Base-by-base conservation (phyloP, 2,113 vertebrate genomes). In the Ornithorhynchus anatinus region DNA sequence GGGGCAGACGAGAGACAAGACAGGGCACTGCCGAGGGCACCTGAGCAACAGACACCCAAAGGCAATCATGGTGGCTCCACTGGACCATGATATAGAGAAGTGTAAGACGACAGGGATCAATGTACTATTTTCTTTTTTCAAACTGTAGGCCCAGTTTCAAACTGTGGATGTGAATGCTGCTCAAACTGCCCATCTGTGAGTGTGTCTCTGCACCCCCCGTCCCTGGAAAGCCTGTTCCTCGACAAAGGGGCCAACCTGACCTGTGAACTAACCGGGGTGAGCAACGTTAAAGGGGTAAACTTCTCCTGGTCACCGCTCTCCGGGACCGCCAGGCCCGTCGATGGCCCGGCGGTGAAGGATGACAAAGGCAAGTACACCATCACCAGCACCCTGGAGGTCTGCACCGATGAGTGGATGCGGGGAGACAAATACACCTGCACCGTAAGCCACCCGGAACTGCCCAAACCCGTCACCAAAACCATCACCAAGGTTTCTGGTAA, bases 251-350 rank as follows among this genome's bases (percentile, higher is more conserved):
- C 78, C 52, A 85, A 51, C 56, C 59, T 87, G 59, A 87, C 72
- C 0, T 87, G 85, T n/a, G 83, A 69, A 0, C 56, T 87, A 19
- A 67, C 38, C 0, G 82, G 85, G 16, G 38, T 87, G 22, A 57
- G 0, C 1, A 1, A 12, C 0, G 4, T 33, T 0, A 0, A 16
- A 0, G 27, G 1, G 0, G 59, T 8, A 23, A 0, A 1, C 7
- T 84, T 87, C 36, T 32, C 31, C 69, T 87, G 85, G 85, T 72
- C 4, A 14, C 11, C 0, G 5, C 0, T 0, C 59, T n/a, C 22
- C 57, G 45, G 32, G 15, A 29, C 25, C 31, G 16, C 19, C 3
- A 1, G 2, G 0, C 4, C 66, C 1, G 0, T 60, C n/a, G 51
- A 11, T 12, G 12, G 13, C 9, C 0, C 0, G 0, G 1, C 47